A percentile compares a stretch with the other conserved stretches of the same genome.
Conservation (phyloP, 2,888 invertebrate genomes). For the Spicauda simplicius region DNA sequence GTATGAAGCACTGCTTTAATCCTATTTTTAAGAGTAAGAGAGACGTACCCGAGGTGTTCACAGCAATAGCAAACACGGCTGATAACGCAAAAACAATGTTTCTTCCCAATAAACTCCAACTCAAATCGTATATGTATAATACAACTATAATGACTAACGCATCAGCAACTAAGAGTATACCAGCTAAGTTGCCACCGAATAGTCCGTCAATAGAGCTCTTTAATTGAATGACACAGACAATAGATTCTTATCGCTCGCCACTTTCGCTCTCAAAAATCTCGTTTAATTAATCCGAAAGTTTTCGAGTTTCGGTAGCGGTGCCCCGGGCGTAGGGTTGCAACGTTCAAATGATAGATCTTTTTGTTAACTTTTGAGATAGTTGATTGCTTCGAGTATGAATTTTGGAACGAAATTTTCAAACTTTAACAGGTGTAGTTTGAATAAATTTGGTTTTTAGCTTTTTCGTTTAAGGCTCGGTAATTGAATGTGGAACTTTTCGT, state of each 20-base stretch:
- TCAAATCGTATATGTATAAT: no score
- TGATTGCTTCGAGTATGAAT: background rate
- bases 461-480: no score
- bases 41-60: no score
- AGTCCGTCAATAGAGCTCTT: slow-evolving; percentile 28
- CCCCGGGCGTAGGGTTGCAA: slow-evolving; percentile 36
- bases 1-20: no score
- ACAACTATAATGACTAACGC: no score
- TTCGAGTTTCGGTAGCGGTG: slow-evolving; percentile 47
- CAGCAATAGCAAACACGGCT: background rate
- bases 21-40: no score
- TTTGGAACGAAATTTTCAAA: background rate
- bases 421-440: background rate
- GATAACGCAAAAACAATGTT: background rate
- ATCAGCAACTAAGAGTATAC: background rate
- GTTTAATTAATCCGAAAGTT: slow-evolving; percentile 66
- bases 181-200: slow-evolving; percentile 16
- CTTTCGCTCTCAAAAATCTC: slow-evolving; percentile 47
- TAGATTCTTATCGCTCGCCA: slow-evolving; percentile 41
- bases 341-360: slow-evolving; percentile 1
- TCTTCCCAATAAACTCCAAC: no score
- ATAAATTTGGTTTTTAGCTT: background rate
- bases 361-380: background rate
- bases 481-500: background rate
- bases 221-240: slow-evolving; percentile 46